Evolutionary conservation across 2,888 invertebrate genomes (phyloP), one percentile per base, ranked within the genome.

Genomic region (Chirona hameri): DNA sequence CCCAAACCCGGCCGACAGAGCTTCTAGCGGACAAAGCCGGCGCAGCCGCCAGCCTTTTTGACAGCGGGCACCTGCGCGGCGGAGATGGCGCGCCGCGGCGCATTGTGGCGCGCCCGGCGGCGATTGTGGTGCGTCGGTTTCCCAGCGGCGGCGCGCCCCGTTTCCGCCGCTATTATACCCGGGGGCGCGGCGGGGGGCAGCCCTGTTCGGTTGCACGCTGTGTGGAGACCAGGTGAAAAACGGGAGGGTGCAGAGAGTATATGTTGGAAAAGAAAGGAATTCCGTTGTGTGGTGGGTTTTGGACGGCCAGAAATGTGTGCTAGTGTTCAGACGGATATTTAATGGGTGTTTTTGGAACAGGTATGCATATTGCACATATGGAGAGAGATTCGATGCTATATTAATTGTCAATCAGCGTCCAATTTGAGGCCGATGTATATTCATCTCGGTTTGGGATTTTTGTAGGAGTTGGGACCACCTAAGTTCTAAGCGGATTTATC

Each of bases 41-140:
- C 29, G 29, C 24, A 4, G 69, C 27, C 27, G 24, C 29, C 69
- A 69, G 29, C 15, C 69, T 69, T 69, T 69, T 69, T 69, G 69
- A 69, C 69, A 69, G 69, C 69, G 69, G 69, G 69, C 69, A 69
- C 69, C 69, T 69, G 69, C 69, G 69, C 29, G 24, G 2, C 29
- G 12, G 69, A 69, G 69, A 69, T 29, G n/a, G 5, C 29, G 69
- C 69, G 9, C n/a, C n/a, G 69, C 29, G 12, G 29, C 69, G n/a
- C 65, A 65, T 69, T 69, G 69, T 69, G 69, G 69, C 69, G 69
- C 65, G 69, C 29, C 7, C n/a, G 12, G 3, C n/a, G 69, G n/a
- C 29, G 69, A 69, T 29, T 69, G 69, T 69, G 29, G 9, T 5
- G 69, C 29, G 69, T 14, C 69, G 29, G 1, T 27, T 69, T 69